These are phyloP conservation scores for Chloroclystis v-ata DNA, from an alignment of 2,888 invertebrate species.

Conservation along the genomic window DNA sequence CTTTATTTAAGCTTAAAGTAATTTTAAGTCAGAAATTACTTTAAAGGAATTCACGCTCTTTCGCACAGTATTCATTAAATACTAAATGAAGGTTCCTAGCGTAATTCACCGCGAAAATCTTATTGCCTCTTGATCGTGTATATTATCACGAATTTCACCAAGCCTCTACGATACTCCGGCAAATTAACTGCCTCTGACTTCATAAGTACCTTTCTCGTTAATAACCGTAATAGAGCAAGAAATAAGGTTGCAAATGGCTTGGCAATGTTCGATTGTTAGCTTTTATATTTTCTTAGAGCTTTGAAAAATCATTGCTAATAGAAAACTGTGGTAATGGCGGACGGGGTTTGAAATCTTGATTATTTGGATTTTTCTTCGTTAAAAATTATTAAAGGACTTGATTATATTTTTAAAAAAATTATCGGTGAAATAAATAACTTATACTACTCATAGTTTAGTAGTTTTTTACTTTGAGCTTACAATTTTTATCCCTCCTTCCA, in stretches of 20 bases:
- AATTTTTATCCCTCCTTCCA: too few species aligned
- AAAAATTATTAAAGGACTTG: too few species aligned
- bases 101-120: background rate
- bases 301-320: constrained; percentile 9
- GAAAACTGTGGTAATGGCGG: constrained; percentile 2
- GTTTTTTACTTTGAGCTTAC: too few species aligned
- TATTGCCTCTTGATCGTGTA: background rate
- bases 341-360: background rate
- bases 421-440: too few species aligned
- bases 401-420: too few species aligned
- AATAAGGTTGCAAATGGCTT: constrained; percentile 13
- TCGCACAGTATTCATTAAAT: too few species aligned
- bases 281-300: constrained; percentile 5
- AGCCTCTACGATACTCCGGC: constrained; percentile 7
- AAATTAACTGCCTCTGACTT: constrained; percentile 12
- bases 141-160: constrained; percentile 4
- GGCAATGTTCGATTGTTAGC: background rate
- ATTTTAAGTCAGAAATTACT: too few species aligned
- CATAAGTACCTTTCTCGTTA: constrained; percentile 5
- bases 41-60: too few species aligned
- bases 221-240: constrained; percentile 3
- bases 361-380: background rate
- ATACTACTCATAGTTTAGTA: too few species aligned
- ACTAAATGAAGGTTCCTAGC: background rate
- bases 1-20: too few species aligned